Base-by-base conservation (phyloP, 2,888 invertebrate species). In the Temnothorax unifasciatus region DNA sequence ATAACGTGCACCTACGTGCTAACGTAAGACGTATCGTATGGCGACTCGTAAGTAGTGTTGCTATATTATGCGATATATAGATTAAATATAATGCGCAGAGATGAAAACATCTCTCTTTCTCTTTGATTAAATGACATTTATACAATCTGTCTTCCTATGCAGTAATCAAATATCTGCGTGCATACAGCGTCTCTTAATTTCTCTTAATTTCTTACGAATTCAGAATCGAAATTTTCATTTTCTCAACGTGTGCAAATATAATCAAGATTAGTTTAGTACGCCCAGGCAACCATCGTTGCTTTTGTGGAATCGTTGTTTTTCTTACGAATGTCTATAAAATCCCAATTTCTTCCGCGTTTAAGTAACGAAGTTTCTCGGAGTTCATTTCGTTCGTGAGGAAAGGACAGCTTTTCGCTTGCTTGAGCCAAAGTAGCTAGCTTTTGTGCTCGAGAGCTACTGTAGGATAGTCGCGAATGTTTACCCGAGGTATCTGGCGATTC, bases 11-110 rank as follows among this genome's bases (percentile, higher is more conserved):
- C 47, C 73, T 86, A 85, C 77, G 89, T 82, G 83, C 82, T 54
- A 90, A 89, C 83, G 83, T 88, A 88, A 88, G 90, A 88, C 73
- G 69, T 85, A 83, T 83, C 86, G 75, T 82, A 83, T 83, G 76
- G 84, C 79, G 68, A 85, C 83, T 85, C 82, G 83, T 87, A 90
- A 88, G 76, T 79, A 82, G 77, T 82, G 13, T 81, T 59, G 79
- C 79, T 73, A 79, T 83, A 86, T 89, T 85, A 87, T 82, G 74
- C 54, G n/a, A 88, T 85, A 82, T 86, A 81, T 66, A 86, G 89
- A 89, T 89, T 89, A 89, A 79, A 84, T 75, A 73, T 71, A 74
- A 77, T 82, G 73, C 63, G 59, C 75, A 61, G 25, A 61, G 25
- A 61, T 44, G 13, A 61, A 57, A 59, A 44, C 15, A 34, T 54